A percentile compares a stretch with the other conserved stretches of the same genome.
Conservation (phyloP, 2,888 invertebrate genomes). For the Lamproptera curius region DNA sequence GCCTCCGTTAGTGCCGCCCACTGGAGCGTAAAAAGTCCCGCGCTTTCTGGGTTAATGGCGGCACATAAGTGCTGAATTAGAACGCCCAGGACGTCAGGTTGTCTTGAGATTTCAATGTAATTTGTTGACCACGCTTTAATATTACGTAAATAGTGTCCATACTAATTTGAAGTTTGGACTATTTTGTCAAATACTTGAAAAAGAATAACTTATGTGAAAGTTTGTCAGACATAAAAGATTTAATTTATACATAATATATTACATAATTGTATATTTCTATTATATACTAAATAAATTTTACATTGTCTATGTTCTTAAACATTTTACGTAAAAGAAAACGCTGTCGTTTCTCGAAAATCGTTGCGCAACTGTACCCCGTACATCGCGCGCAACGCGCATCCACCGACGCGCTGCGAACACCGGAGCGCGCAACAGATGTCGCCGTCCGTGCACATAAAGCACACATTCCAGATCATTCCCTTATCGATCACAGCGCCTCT, state of each 20-base stretch:
- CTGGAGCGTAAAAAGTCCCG: conserved; percentile 7
- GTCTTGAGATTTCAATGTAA: neutral
- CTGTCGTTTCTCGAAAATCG: no score
- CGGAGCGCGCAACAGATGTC: conserved; percentile 12
- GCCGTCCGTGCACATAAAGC: conserved; percentile 12
- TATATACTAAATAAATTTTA: no score
- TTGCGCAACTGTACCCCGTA: neutral
- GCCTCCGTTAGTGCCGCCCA: neutral
- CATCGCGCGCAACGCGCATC: neutral
- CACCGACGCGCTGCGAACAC: neutral
- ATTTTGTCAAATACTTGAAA: no score
- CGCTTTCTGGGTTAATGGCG: conserved; percentile 14
- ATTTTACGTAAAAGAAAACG: no score
- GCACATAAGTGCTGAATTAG: neutral
- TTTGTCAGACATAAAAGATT: neutral
- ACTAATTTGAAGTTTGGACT: no score
- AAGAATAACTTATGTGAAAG: no score
- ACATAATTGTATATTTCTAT: no score
- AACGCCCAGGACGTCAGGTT: neutral
- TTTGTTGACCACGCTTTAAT: neutral
- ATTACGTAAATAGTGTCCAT: neutral
- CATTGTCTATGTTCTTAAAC: no score
- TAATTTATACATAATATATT: no score
- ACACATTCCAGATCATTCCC: conserved; percentile 21
- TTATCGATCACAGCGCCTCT: conserved; percentile 43